phyloP scores from a whole-genome alignment of 2,797 vertebrate species.

The Xiphorhynchus erythropygius region DNA sequence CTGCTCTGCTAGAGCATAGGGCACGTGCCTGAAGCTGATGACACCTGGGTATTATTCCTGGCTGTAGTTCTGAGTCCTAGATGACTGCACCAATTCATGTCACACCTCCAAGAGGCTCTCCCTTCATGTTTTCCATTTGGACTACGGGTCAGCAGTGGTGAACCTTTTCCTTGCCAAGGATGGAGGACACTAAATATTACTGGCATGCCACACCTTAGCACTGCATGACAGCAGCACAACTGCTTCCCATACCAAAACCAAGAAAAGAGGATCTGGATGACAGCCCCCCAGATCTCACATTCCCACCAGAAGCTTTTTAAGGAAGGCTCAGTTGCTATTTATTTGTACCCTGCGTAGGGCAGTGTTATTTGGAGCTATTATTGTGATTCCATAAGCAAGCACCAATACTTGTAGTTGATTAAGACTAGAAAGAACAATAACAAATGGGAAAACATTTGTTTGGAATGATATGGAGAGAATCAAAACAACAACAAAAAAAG shows the following conservation, averaged over 20 bases:
- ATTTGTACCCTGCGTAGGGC: background rate
- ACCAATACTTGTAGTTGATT: background rate
- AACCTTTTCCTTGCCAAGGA: background rate
- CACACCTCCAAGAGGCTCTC: background rate
- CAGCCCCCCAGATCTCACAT: background rate
- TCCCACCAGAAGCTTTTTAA: background rate
- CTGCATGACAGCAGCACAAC: background rate
- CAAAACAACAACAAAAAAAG: background rate
- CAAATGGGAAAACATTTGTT: background rate
- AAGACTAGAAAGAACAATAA: background rate
- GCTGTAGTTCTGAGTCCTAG: background rate
- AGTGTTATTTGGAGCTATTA: background rate
- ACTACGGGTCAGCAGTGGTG: background rate
- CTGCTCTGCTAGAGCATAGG: background rate
- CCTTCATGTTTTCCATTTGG: background rate
- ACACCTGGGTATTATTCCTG: conserved; percentile 19
- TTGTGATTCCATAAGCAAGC: background rate
- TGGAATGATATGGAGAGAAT: background rate
- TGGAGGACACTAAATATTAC: background rate
- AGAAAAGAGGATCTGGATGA: background rate
- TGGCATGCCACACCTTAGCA: background rate
- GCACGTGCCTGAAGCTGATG: background rate
- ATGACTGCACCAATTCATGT: background rate
- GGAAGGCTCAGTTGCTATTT: background rate
- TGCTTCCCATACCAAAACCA: background rate